Conservation (phyloP, 1,140 invertebrate genomes). For the Varroa destructor region DNA sequence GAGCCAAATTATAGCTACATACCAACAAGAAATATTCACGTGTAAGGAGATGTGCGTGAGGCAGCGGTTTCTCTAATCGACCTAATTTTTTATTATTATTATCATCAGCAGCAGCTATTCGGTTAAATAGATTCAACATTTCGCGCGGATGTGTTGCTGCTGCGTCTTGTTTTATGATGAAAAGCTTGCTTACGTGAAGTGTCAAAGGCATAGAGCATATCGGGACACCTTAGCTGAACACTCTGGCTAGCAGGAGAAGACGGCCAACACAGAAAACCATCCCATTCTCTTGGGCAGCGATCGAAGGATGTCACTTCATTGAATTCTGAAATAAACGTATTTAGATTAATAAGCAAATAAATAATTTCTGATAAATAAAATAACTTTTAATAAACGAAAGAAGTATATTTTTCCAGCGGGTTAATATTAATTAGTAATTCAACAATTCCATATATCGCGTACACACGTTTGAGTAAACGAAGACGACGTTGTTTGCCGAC, state of each 20-base stretch:
- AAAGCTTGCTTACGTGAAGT: conserved; percentile 41
- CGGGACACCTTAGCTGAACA: conserved; percentile 56
- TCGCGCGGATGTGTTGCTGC: conserved; percentile 4
- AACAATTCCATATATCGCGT: no score
- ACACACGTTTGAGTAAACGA: no score
- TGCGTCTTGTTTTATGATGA: background rate
- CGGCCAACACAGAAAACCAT: conserved; percentile 64
- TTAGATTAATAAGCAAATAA: no score
- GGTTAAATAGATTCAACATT: background rate
- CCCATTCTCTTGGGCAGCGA: conserved; percentile 42
- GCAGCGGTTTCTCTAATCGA: background rate
- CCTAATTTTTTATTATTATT: background rate
- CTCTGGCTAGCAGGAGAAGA: conserved; percentile 50
- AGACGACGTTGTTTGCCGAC: no score
- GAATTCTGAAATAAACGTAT: no score
- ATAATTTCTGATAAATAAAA: no score
- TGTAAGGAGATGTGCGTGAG: background rate
- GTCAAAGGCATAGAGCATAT: conserved; percentile 61
- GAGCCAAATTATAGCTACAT: background rate
- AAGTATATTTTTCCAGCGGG: no score
- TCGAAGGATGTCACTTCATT: no score
- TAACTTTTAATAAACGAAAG: no score
- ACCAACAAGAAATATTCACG: background rate
- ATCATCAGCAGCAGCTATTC: background rate
- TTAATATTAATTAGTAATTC: no score